Evolutionary conservation across 2,113 vertebrate species (phyloP).

Genomic region (Psophia crepitans): DNA sequence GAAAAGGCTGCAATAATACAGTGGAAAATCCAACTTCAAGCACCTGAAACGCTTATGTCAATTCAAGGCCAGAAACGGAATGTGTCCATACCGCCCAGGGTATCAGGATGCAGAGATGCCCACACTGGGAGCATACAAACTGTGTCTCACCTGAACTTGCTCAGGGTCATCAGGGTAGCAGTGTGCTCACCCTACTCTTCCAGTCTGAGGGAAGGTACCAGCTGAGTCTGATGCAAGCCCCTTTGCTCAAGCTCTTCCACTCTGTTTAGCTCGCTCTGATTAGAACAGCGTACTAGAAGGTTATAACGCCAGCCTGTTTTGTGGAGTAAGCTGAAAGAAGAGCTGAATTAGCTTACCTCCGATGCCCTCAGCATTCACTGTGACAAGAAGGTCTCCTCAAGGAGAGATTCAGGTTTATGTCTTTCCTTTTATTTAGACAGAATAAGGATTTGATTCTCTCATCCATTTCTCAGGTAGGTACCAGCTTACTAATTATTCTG

Average conservation of each 20-base stretch:
- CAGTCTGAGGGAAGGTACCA: not conserved
- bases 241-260: not conserved
- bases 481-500: not conserved
- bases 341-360: not conserved
- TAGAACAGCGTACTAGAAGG: not conserved
- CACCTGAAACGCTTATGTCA: not conserved
- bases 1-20: not conserved
- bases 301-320: not conserved
- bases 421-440: not conserved
- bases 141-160: not conserved
- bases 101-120: not conserved
- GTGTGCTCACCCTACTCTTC: no score
- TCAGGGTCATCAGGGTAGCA: accelerated
- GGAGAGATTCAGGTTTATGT: not conserved
- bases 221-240: not conserved
- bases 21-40: not conserved
- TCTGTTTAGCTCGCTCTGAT: not conserved
- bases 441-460: not conserved
- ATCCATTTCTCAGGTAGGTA: not conserved
- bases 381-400: not conserved
- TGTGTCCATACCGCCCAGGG: not conserved
- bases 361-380: not conserved
- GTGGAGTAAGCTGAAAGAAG: not conserved
- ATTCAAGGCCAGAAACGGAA: not conserved
- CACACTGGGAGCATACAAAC: accelerated